These are phyloP conservation scores for Aricia agestis DNA, from an alignment of 1,140 invertebrate species.

Conservation along the genomic window DNA sequence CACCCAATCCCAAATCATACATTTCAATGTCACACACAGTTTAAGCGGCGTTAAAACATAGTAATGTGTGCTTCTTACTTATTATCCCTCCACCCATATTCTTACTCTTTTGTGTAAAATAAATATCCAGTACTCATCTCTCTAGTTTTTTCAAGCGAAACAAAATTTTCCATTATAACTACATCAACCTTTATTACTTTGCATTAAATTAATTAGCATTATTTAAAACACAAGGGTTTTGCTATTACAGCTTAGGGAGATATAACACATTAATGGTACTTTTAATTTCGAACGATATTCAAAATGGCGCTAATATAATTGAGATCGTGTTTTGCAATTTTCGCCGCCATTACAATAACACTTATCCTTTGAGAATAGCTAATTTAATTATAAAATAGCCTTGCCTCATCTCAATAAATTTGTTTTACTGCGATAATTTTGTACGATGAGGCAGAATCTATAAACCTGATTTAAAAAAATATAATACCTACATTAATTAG, in stretches of 20 bases:
- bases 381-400: conserved; percentile 12
- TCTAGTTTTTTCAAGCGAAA: too few relatives aligned
- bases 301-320: conserved; percentile 12
- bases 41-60: too few relatives aligned
- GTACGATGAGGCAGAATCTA: not conserved
- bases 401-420: conserved; percentile 1
- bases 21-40: too few relatives aligned
- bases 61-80: too few relatives aligned
- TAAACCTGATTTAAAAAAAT: too few relatives aligned
- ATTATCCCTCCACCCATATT: too few relatives aligned
- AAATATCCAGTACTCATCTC: too few relatives aligned
- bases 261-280: conserved; percentile 1
- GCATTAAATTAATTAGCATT: not conserved
- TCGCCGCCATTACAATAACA: conserved; percentile 5
- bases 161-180: too few relatives aligned
- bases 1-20: too few relatives aligned
- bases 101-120: too few relatives aligned
- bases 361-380: conserved; percentile 12
- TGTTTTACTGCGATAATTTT: not conserved
- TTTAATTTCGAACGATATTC: conserved; percentile 7
- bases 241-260: not conserved
- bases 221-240: not conserved
- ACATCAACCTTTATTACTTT: not conserved
- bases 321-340: conserved; percentile 11
- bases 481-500: not conserved